Conservation (phyloP, 2,797 vertebrate species). For the Brachyalestes nurse region DNA sequence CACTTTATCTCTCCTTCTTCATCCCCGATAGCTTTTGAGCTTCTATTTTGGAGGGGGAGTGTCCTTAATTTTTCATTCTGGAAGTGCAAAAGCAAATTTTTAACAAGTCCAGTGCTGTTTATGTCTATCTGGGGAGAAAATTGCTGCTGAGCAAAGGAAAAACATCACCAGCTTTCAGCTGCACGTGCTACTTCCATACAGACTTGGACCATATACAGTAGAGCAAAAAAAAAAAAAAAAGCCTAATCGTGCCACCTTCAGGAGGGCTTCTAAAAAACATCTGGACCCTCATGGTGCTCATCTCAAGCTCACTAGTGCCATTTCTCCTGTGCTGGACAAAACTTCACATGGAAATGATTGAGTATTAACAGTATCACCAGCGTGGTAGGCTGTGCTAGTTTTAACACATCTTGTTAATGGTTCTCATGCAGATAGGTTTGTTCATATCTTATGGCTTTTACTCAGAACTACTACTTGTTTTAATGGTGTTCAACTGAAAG, state of each 20-base stretch:
- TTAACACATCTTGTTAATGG: constrained; percentile 13
- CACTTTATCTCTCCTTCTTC: constrained; percentile 71
- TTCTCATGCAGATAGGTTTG: constrained; percentile 22
- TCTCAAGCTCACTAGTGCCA: constrained; percentile 7
- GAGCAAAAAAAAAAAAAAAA: constrained; percentile 17
- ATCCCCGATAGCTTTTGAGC: constrained; percentile 54
- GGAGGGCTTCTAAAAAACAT: constrained; percentile 29
- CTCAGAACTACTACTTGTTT: constrained; percentile 52
- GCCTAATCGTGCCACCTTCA: neutral
- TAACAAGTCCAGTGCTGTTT: constrained; percentile 18
- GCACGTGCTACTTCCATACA: neutral
- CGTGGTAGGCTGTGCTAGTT: constrained; percentile 39
- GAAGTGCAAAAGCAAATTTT: constrained; percentile 45
- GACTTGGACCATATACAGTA: constrained; percentile 14
- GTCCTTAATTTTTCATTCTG: constrained; percentile 60
- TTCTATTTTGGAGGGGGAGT: constrained; percentile 24
- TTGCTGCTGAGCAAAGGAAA: neutral
- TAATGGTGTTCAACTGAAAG: constrained; percentile 25
- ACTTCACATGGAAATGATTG: neutral
- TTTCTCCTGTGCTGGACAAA: constrained; percentile 40
- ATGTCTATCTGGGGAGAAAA: constrained; percentile 34
- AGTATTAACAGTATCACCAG: constrained; percentile 56
- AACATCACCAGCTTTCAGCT: constrained; percentile 19
- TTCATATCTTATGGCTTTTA: constrained; percentile 47
- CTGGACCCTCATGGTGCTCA: constrained; percentile 32